Percentiles rank a stretch among this genome's conserved stretches.
Conservation (phyloP, 2,797 vertebrate species). For the Peromyscus attwateri region DNA sequence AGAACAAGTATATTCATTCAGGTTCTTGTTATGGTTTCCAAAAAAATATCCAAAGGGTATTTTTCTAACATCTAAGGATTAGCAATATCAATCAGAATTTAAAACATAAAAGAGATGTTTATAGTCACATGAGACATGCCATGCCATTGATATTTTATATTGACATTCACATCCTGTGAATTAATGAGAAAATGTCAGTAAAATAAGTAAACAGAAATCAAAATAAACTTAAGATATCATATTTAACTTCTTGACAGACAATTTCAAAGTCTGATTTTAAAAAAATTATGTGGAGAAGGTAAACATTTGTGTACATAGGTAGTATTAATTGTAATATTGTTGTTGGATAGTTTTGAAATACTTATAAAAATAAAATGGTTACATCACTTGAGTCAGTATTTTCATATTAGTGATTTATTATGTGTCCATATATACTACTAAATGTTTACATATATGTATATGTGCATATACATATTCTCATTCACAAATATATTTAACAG, state of each 20-base stretch:
- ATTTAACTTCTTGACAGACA: constrained; percentile 18
- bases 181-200: not conserved
- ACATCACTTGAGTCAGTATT: not conserved
- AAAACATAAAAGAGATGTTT: not conserved
- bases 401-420: not conserved
- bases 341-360: not conserved
- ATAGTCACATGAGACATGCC: not conserved
- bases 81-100: constrained; percentile 44
- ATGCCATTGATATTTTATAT: not conserved
- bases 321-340: constrained; percentile 15
- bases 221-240: not conserved
- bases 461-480: not conserved
- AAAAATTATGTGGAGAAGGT: not conserved
- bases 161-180: not conserved
- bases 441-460: not conserved
- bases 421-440: not conserved
- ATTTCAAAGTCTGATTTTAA: constrained; percentile 22
- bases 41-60: not conserved
- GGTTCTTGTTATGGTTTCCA: not conserved
- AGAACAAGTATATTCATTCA: not conserved
- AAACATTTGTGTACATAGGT: not conserved
- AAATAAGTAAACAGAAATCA: not conserved
- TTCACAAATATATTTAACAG: not conserved
- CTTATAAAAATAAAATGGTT: not conserved
- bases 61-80: not conserved